Base-by-base conservation (phyloP, 1,140 invertebrate genomes). In the Caenorhabditis tropicalis region DNA sequence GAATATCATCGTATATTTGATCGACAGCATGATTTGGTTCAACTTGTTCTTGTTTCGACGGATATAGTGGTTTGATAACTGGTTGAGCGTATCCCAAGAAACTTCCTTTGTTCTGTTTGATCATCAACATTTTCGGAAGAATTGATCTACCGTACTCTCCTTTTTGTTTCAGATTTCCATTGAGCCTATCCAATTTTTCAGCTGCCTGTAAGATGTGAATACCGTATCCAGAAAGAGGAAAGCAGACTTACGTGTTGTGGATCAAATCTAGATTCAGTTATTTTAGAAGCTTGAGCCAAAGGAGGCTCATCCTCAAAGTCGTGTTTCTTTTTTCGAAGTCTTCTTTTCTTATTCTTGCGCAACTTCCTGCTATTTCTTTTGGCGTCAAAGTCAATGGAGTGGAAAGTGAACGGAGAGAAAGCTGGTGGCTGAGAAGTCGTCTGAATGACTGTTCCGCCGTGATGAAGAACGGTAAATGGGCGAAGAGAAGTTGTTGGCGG, bases 151-250 rank as follows among this genome's bases (percentile, higher is more conserved):
- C 65, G n/a, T 43, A 74, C 27, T 74, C 65, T 46, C 65, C 65
- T 46, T 74, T 74, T 39, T 74, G 65, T 74, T 74, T 74, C 65
- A 74, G 27, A 43, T 74, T 74, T 39, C 65, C 65, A 43, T 74
- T 74, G 0, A 74, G 36, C 43, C 43, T 74, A 24, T 74, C 36
- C 1, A 74, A 15, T 43, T 74, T 74, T 21, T 19, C 4, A 6
- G 65, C 65, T 24, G 65, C 65, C 60, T 70, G 60, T 36, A 70
- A 70, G 0, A n/a, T 16, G 19, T 1, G 19, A n/a, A n/a, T n/a
- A n/a, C 9, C 19, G 15, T n/a, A n/a, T n/a, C 15, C 21, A n/a
- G n/a, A 7, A 16, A n/a, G 19, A n/a, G 1, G 19, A 29, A 9
- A 7, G 9, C 7, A 16, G 10, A 70, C 60, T 36, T n/a, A 70